These are phyloP conservation scores for Leucophora obtusa DNA, from an alignment of 2,888 invertebrate species.

Conservation along the genomic window DNA sequence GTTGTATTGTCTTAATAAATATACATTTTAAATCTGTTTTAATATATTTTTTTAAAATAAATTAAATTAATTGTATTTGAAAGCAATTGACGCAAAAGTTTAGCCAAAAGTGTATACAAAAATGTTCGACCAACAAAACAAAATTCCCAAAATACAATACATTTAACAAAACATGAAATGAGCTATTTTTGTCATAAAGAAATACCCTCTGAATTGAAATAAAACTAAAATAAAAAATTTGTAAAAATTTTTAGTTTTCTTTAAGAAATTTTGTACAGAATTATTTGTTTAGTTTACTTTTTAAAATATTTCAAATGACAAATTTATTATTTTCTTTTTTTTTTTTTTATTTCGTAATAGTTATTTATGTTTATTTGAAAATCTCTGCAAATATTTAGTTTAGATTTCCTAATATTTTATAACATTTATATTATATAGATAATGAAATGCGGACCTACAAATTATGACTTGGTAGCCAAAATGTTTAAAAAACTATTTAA, in stretches of 20 bases:
- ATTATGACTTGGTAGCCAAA: constrained; percentile 25
- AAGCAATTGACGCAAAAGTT: constrained; percentile 57
- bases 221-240: constrained; percentile 20
- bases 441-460: constrained; percentile 9
- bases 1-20: not conserved
- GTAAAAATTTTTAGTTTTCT: not conserved
- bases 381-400: constrained; percentile 10
- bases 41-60: constrained; percentile 14
- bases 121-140: not conserved
- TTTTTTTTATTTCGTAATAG: constrained; percentile 50
- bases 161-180: constrained; percentile 45
- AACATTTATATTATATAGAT: not conserved
- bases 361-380: constrained; percentile 52
- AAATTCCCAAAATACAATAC: not conserved
- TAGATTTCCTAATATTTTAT: constrained; percentile 11
- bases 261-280: constrained; percentile 25
- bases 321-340: constrained; percentile 41
- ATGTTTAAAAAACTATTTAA: not conserved
- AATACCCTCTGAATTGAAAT: constrained; percentile 47
- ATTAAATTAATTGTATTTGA: constrained; percentile 11
- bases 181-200: constrained; percentile 56
- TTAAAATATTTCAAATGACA: constrained; percentile 49
- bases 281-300: constrained; percentile 32
- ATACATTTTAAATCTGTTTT: not conserved
- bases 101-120: constrained; percentile 15